A percentile compares a stretch with the other conserved stretches of the same genome.
phyloP scores from a whole-genome alignment of 1,140 invertebrate genomes.

The Euborellia annulipes region DNA sequence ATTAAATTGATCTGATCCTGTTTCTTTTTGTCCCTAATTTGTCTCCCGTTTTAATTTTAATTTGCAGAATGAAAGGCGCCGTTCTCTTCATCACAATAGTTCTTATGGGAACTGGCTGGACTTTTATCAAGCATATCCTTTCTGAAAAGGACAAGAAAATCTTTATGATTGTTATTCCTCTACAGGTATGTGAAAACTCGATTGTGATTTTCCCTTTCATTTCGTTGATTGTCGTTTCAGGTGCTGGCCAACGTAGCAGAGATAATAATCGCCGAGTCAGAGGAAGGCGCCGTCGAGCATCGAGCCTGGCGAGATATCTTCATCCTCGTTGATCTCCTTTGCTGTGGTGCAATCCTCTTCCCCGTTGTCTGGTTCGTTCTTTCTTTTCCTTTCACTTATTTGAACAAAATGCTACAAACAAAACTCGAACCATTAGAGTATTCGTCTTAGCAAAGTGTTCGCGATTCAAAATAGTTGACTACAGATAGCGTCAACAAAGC shows the following conservation, averaged over 20 bases:
- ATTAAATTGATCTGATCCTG: too few species aligned
- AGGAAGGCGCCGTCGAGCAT: conserved; percentile 81
- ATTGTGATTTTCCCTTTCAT: neutral
- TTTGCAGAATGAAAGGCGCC: conserved; percentile 64
- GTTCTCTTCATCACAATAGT: conserved; percentile 93
- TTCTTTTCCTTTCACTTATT: conserved; percentile 6
- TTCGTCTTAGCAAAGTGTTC: too few species aligned
- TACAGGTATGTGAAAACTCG: conserved; percentile 52
- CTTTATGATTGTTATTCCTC: conserved; percentile 95
- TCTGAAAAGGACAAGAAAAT: conserved; percentile 93
- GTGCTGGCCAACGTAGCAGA: conserved; percentile 91
- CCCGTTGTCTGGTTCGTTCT: conserved; percentile 67
- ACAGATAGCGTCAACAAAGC: too few species aligned
- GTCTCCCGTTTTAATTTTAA: neutral
- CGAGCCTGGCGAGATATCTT: conserved; percentile 87
- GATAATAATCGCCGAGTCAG: conserved; percentile 95
- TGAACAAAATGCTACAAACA: too few species aligned
- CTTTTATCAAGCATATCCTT: conserved; percentile 95
- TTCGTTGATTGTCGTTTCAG: conserved; percentile 28
- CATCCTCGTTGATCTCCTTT: conserved; percentile 86
- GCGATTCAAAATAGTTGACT: too few species aligned
- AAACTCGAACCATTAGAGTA: too few species aligned
- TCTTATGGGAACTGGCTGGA: conserved; percentile 95
- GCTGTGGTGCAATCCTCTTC: conserved; percentile 93
- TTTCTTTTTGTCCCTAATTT: conserved; percentile 3